phyloP scores from a whole-genome alignment of 2,797 vertebrate genomes.

The Epinephelus awoara region DNA sequence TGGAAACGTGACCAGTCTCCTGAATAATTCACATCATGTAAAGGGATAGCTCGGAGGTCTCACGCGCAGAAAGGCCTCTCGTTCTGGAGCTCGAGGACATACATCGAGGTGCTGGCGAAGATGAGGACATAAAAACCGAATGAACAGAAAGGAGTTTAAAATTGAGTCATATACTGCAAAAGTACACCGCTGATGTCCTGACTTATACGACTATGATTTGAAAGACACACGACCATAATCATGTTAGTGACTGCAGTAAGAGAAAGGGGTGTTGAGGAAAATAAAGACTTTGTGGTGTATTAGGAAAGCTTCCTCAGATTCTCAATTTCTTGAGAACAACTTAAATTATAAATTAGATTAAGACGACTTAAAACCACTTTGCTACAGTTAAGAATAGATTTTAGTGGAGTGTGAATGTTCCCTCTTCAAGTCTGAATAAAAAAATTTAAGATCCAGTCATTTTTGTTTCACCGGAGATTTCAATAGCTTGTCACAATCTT shows the following conservation, averaged over 20 bases:
- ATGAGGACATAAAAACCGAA: not conserved
- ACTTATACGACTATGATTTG: not conserved
- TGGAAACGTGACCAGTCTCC: conserved; percentile 71
- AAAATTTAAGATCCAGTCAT: too few species aligned
- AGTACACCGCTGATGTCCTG: not conserved
- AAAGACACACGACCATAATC: not conserved
- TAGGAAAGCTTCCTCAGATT: not conserved
- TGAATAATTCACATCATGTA: conserved; percentile 82
- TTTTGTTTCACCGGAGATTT: too few species aligned
- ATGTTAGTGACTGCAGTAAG: too few species aligned
- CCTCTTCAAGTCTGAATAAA: too few species aligned
- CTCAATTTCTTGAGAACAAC: not conserved
- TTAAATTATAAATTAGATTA: too few species aligned
- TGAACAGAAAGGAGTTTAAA: not conserved
- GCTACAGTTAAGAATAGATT: too few species aligned
- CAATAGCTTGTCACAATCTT: too few species aligned
- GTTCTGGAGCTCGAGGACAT: conserved; percentile 42
- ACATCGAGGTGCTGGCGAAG: conserved; percentile 21
- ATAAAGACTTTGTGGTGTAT: not conserved
- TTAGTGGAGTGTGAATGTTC: too few species aligned
- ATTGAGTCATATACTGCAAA: not conserved
- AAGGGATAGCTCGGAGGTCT: conserved; percentile 64
- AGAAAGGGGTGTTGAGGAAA: not conserved
- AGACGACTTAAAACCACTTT: too few species aligned
- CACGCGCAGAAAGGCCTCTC: conserved; percentile 27